phyloP scores from a whole-genome alignment of 2,888 invertebrate species.

The Drosophila gaucha region DNA sequence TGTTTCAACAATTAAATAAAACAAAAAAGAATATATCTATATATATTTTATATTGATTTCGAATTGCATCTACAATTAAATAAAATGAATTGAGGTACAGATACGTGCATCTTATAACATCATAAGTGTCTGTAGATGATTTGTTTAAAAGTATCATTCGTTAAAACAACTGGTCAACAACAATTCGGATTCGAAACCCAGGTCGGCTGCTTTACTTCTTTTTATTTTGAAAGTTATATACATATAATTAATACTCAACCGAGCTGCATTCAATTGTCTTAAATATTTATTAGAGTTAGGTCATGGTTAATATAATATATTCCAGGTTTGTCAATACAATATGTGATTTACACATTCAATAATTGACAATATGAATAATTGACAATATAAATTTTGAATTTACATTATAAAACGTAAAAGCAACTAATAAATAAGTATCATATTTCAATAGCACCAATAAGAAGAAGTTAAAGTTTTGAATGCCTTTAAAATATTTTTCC shows the following conservation, averaged over 20 bases:
- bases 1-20: no score
- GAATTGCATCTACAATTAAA: neutral
- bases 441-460: slow-evolving; percentile 6
- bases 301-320: slow-evolving; percentile 6
- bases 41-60: no score
- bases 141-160: no score
- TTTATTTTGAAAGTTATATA: neutral
- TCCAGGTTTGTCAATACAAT: neutral
- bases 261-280: neutral
- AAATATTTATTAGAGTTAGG: slow-evolving; percentile 1
- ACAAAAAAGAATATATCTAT: no score
- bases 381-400: slow-evolving; percentile 7
- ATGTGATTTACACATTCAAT: neutral
- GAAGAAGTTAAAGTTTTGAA: slow-evolving; percentile 6
- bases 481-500: neutral
- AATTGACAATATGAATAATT: no score
- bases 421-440: slow-evolving; percentile 1
- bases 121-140: no score
- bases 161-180: neutral
- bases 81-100: no score
- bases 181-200: neutral
- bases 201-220: neutral
- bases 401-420: neutral
- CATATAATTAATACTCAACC: neutral
- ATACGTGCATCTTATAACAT: no score